Conservation (phyloP, 2,797 vertebrate genomes). For the Epinephelus awoara region DNA sequence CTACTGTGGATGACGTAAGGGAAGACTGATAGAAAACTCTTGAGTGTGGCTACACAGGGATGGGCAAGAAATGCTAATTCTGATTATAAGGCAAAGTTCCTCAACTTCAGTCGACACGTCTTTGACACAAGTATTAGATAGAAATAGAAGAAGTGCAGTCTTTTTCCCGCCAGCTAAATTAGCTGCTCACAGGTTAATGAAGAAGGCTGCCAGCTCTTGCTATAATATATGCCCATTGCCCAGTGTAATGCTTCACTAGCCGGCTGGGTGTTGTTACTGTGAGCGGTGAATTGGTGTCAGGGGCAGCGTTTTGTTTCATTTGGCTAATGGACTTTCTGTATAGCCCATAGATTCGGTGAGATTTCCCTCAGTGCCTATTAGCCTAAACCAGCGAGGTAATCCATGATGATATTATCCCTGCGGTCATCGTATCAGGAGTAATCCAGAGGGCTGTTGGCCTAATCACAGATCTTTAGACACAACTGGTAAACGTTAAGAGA, state of each 20-base stretch:
- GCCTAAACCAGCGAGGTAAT: conserved; percentile 42
- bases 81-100: background rate
- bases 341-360: conserved; percentile 28
- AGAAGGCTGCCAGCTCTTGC: conserved; percentile 19
- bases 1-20: background rate
- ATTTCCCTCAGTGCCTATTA: conserved; percentile 30
- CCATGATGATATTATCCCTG: conserved; percentile 33
- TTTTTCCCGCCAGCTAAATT: conserved; percentile 21
- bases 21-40: background rate
- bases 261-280: background rate
- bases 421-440: conserved; percentile 37
- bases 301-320: conserved; percentile 49
- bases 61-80: background rate
- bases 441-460: conserved; percentile 36
- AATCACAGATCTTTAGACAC: conserved; percentile 45
- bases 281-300: conserved; percentile 21
- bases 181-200: conserved; percentile 51
- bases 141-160: conserved; percentile 2
- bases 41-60: background rate
- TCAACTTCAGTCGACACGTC: background rate
- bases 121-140: conserved; percentile 1
- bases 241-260: background rate
- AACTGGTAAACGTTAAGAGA: conserved; percentile 1
- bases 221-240: conserved; percentile 17
- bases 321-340: conserved; percentile 52